Evolutionary conservation across 2,888 invertebrate genomes (phyloP).

Genomic region (Conops quadrifasciatus): DNA sequence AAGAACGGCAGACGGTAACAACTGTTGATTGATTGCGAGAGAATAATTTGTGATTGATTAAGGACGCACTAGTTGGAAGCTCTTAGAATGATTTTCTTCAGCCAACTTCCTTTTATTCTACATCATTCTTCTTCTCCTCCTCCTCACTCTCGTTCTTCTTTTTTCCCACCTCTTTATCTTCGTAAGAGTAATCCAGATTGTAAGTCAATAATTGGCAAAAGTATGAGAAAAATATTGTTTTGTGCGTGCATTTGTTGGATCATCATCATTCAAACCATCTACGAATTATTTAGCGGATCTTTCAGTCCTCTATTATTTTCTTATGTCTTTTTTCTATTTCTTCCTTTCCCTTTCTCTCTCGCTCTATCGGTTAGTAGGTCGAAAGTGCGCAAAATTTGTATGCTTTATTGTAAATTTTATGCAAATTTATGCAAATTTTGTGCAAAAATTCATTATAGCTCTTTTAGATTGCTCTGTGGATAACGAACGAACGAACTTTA

Average conservation of each 20-base stretch:
- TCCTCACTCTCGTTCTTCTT: no score
- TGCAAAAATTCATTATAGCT: no score
- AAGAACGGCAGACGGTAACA: constrained; percentile 28
- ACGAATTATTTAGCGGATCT: not conserved
- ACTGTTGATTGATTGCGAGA: constrained; percentile 34
- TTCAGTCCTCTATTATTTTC: not conserved
- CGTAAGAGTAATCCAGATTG: constrained; percentile 23
- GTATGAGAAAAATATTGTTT: constrained; percentile 7
- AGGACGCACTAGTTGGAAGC: constrained; percentile 25
- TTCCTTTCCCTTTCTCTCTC: not conserved
- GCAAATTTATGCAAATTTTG: no score
- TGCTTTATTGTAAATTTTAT: not conserved
- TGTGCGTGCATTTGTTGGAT: no score
- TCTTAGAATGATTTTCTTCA: constrained; percentile 24
- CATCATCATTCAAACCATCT: no score
- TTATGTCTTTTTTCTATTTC: not conserved
- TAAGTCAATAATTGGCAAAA: constrained; percentile 31
- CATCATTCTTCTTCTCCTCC: no score
- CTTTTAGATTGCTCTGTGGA: no score
- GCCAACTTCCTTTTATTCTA: not conserved
- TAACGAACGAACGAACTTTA: no score
- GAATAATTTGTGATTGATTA: constrained; percentile 35
- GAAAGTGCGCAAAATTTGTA: not conserved
- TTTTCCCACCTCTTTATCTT: no score
- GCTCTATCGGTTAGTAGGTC: not conserved